Base-by-base conservation (phyloP, 1,140 invertebrate species). In the Zaprionus capensis region DNA sequence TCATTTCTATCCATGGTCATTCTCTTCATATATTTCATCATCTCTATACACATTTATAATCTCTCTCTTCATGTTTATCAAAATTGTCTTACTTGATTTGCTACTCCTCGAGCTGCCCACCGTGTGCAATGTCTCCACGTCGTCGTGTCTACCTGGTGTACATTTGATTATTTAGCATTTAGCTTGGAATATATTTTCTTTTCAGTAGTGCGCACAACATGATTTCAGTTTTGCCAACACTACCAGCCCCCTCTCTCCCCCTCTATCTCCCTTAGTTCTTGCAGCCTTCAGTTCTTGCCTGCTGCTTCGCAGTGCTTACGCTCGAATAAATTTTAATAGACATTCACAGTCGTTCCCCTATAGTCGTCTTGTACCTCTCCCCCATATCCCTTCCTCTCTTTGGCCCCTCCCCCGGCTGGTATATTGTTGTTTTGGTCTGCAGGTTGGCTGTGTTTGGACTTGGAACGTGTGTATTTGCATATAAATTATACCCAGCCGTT, bases 281-380 rank as follows among this genome's bases (percentile, higher is more conserved):
- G 11, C 4, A 22, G 20, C 46, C 24, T 14, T 51, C 51, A 77
- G 63, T 66, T 85, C 75, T 36, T 67, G 74, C 11, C n/a, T 46
- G 12, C 12, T 38, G 36, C 84, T 84, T 68, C 65, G 65, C 81
- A 88, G 83, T 84, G 81, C 84, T 90, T 88, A 84, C 81, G 85
- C 84, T 88, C 84, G 85, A 90, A 88, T 88, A 88, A 84, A 90
- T 88, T 88, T 88, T 88, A 88, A 90, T 90, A 84, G 84, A 88
- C 85, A 90, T 81, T 88, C 76, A 81, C 57, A 88, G 81, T 81
- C 74, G 76, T 79, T 69, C 62, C 64, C 75, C 51, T 49, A 63
- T 49, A 22, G 34, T 53, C 46, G 31, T 31, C 46, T 46, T 64
- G 12, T 53, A 22, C 49, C 26, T 34, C 4, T 22, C 15, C 44